Evolutionary conservation across 2,888 invertebrate species (phyloP).

Genomic region (Polylopha cassiicola): DNA sequence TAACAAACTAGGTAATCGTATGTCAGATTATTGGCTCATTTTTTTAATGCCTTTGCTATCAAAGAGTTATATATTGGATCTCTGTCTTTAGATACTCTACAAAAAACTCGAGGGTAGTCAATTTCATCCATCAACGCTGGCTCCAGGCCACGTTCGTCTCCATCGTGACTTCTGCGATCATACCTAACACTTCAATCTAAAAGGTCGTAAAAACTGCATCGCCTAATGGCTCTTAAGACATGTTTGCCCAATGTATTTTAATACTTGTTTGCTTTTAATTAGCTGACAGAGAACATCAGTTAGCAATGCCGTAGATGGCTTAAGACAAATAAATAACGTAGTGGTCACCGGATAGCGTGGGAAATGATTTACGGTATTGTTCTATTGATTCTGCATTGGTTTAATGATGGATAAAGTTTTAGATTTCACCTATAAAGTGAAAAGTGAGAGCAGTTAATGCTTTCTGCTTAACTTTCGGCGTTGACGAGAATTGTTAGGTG

Average conservation of each 20-base stretch:
- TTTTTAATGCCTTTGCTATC: too few species aligned
- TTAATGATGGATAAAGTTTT: constrained; percentile 12
- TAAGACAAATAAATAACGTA: constrained; percentile 39
- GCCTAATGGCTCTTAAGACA: too few species aligned
- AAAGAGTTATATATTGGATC: neutral
- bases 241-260: constrained; percentile 45
- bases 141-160: constrained; percentile 55
- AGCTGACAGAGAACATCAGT: constrained; percentile 49
- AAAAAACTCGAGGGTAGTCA: constrained; percentile 37
- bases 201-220: too few species aligned
- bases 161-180: constrained; percentile 62
- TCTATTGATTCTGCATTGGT: constrained; percentile 15
- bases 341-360: constrained; percentile 47
- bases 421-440: neutral
- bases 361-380: constrained; percentile 47
- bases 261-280: constrained; percentile 67
- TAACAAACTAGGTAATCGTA: too few species aligned
- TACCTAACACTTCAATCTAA: constrained; percentile 3
- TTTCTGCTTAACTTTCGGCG: too few species aligned
- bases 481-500: too few species aligned
- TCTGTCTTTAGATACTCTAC: constrained; percentile 33
- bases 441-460: too few species aligned
- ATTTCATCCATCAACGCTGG: constrained; percentile 59
- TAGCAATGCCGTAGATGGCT: constrained; percentile 38
- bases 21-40: too few species aligned